These are phyloP conservation scores for Syrmaticus mikado DNA, from an alignment of 2,113 vertebrate genomes.

Conservation along the genomic window DNA sequence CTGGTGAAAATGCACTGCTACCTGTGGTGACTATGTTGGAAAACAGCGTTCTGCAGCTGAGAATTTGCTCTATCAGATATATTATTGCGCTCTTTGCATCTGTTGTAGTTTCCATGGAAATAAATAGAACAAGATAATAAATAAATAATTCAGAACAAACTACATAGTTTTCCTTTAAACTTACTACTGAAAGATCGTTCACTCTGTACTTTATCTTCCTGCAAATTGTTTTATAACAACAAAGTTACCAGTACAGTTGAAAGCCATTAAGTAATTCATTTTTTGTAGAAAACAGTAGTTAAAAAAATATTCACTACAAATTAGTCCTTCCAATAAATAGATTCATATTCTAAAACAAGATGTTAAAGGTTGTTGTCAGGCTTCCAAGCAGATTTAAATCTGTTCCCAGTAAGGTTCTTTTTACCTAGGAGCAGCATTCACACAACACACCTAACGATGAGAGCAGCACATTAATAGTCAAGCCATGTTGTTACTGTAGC, in stretches of 20 bases:
- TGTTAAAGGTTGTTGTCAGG: too few relatives aligned
- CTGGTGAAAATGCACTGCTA: too few relatives aligned
- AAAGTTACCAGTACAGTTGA: not conserved
- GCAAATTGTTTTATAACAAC: not conserved
- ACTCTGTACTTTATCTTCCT: not conserved
- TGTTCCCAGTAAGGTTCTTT: not conserved
- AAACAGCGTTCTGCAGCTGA: too few relatives aligned
- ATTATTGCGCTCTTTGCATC: too few relatives aligned
- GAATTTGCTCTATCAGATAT: too few relatives aligned
- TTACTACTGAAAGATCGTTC: not conserved
- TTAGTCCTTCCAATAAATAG: not conserved
- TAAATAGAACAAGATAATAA: too few relatives aligned
- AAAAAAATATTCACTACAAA: not conserved
- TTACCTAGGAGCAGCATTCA: not conserved
- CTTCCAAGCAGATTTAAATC: not conserved
- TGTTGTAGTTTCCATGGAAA: too few relatives aligned
- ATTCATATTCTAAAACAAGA: not conserved
- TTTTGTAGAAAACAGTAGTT: not conserved
- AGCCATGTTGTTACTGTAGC: slow-evolving; percentile 56
- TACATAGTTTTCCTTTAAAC: not conserved
- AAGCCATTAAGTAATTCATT: not conserved
- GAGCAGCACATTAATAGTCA: slow-evolving; percentile 37
- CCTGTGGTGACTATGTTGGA: too few relatives aligned
- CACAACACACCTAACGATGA: not conserved
- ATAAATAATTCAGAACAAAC: too few relatives aligned